These are phyloP conservation scores for Anableps anableps DNA, from an alignment of 2,797 vertebrate species.

Conservation along the genomic window DNA sequence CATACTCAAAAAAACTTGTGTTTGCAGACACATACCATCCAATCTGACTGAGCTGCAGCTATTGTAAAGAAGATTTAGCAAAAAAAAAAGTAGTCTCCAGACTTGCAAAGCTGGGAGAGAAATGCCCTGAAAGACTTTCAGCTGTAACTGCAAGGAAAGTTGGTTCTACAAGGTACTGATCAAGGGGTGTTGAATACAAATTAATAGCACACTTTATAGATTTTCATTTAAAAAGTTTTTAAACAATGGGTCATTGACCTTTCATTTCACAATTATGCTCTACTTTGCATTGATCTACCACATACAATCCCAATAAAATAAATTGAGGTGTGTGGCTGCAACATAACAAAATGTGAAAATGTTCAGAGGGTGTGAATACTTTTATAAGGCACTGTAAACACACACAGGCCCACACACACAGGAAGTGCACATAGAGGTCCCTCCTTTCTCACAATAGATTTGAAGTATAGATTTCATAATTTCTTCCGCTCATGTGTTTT, in stretches of 20 bases:
- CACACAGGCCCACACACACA: background rate
- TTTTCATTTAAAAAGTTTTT: background rate
- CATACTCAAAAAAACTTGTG: background rate
- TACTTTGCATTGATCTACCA: background rate
- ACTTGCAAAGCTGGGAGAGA: background rate
- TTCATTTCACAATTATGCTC: background rate
- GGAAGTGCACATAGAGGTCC: constrained; percentile 2
- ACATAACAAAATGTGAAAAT: background rate
- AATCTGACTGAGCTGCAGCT: background rate
- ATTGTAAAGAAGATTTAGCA: background rate
- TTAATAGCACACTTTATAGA: background rate
- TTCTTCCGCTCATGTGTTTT: constrained; percentile 32
- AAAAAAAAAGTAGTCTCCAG: background rate
- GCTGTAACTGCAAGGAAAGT: background rate
- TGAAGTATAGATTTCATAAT: constrained; percentile 47
- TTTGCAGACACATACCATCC: background rate
- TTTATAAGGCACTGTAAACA: background rate
- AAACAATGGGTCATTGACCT: background rate
- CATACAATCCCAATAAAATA: background rate
- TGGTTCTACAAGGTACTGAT: background rate
- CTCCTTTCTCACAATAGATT: constrained; percentile 12
- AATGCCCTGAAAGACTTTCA: background rate
- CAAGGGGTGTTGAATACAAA: background rate
- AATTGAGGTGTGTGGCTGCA: background rate
- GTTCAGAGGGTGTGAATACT: background rate